phyloP scores from a whole-genome alignment of 2,888 invertebrate genomes.

The Noctuana brunneofusca region DNA sequence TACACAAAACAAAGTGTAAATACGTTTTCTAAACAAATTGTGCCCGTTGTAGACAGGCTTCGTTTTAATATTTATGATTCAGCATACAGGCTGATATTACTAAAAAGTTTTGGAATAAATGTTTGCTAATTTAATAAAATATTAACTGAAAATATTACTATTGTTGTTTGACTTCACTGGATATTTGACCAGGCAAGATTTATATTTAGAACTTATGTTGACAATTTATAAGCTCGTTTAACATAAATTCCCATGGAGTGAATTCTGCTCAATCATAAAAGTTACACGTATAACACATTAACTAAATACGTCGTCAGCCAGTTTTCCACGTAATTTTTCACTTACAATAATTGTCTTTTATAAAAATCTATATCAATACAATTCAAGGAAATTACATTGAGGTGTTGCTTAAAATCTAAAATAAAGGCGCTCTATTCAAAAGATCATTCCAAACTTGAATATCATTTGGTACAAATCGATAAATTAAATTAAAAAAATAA shows the following conservation, averaged over 20 bases:
- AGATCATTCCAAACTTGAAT: constrained; percentile 41
- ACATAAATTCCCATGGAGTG: background rate
- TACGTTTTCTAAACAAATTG: constrained; percentile 6
- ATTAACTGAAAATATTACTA: background rate
- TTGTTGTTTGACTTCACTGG: background rate
- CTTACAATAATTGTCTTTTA: constrained; percentile 61
- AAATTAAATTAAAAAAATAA: constrained; percentile 43
- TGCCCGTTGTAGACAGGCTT: background rate
- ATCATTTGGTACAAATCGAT: constrained; percentile 45
- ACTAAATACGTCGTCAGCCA: background rate
- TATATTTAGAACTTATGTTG: background rate
- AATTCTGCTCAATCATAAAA: background rate
- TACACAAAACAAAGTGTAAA: constrained; percentile 22
- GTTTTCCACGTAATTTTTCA: constrained; percentile 9
- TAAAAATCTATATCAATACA: constrained; percentile 51
- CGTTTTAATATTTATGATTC: constrained; percentile 2
- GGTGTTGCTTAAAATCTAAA: constrained; percentile 52
- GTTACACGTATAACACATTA: background rate
- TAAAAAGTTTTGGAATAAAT: background rate
- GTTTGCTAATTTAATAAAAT: background rate
- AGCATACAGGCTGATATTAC: background rate
- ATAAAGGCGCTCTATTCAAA: constrained; percentile 54
- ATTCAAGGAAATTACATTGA: constrained; percentile 54
- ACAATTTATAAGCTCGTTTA: background rate
- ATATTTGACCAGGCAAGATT: background rate